A percentile compares a stretch with the other conserved stretches of the same genome.
These are phyloP conservation scores for Ameiurus melas DNA, from an alignment of 2,113 vertebrate genomes.

Conservation along the genomic window DNA sequence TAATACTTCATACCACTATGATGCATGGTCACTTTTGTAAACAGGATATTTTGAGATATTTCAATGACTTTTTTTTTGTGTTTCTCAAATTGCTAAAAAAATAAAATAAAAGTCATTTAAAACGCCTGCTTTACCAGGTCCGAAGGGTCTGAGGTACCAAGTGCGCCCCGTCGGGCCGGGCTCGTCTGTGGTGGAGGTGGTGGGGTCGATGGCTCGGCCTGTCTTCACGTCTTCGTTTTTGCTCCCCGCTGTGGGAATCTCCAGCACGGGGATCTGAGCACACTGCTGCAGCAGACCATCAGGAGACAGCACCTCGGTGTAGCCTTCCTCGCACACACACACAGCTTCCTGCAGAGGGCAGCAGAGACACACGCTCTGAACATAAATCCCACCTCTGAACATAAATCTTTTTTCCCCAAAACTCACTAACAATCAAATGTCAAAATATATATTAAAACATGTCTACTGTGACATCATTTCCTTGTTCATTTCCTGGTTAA, in stretches of 20 bases:
- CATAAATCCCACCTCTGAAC: not conserved
- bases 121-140: slow-evolving; percentile 80
- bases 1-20: not conserved
- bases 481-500: not conserved
- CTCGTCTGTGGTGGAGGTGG: slow-evolving; percentile 78
- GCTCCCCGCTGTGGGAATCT: slow-evolving; percentile 87
- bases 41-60: not conserved
- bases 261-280: slow-evolving; percentile 88
- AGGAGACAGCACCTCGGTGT: slow-evolving; percentile 88
- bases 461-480: not conserved
- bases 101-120: not conserved
- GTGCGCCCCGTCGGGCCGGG: slow-evolving; percentile 82
- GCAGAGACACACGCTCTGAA: slow-evolving; percentile 27
- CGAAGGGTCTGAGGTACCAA: slow-evolving; percentile 97
- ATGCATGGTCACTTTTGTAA: not conserved
- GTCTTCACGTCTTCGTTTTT: slow-evolving; percentile 93
- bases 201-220: slow-evolving; percentile 90
- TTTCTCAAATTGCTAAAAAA: not conserved
- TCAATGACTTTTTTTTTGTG: not conserved
- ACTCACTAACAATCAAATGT: not conserved
- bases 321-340: slow-evolving; percentile 91
- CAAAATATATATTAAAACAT: not conserved
- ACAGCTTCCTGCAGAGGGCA: slow-evolving; percentile 78
- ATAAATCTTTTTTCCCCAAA: not conserved
- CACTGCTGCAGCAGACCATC: slow-evolving; percentile 87